phyloP scores from a whole-genome alignment of 1,140 invertebrate species.

The Drosophila pandora region DNA sequence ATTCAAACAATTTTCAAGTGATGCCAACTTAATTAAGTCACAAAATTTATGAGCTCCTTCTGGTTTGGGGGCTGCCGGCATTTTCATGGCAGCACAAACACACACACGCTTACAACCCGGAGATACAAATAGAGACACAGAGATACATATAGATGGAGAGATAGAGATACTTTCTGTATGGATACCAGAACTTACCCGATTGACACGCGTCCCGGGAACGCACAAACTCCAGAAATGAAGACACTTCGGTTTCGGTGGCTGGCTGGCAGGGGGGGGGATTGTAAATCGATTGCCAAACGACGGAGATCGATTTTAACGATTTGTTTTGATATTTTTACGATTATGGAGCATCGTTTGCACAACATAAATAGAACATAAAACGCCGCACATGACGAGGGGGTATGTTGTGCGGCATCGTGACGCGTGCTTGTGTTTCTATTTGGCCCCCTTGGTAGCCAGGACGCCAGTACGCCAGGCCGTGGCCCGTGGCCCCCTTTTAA shows the following conservation, averaged over 20 bases:
- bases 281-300: constrained; percentile 56
- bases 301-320: constrained; percentile 83
- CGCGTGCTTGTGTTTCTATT: constrained; percentile 5
- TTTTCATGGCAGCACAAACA: constrained; percentile 2
- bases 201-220: constrained; percentile 63
- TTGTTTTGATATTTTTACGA: constrained; percentile 84
- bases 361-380: constrained; percentile 84
- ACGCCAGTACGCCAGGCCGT: not conserved
- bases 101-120: constrained; percentile 25
- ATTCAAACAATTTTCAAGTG: constrained; percentile 81
- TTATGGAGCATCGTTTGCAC: constrained; percentile 84
- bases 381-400: constrained; percentile 51
- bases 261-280: constrained; percentile 40
- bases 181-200: constrained; percentile 61
- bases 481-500: constrained; percentile 15
- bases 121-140: constrained; percentile 38
- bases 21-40: constrained; percentile 80
- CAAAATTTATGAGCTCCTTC: constrained; percentile 79
- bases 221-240: constrained; percentile 60
- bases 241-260: constrained; percentile 25
- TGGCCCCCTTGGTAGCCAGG: not conserved
- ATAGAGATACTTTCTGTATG: constrained; percentile 40
- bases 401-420: constrained; percentile 4
- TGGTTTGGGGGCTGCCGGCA: constrained; percentile 46
- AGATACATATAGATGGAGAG: constrained; percentile 24